Conservation (phyloP, 2,888 invertebrate species). For the Magallana nippona region DNA sequence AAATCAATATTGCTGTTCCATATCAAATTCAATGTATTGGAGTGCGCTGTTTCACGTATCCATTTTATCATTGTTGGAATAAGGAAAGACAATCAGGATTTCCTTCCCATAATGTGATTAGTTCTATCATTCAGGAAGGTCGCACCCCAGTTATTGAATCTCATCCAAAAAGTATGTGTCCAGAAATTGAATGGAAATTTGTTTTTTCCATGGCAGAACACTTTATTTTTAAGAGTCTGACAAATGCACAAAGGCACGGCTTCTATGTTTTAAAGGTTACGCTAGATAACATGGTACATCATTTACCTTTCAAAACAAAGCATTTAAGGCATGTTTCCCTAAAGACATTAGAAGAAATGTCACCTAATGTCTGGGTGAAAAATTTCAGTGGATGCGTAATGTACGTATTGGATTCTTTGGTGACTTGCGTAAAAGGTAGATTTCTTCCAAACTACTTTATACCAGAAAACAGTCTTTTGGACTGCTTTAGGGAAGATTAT, state of each 20-base stretch:
- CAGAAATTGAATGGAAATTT: constrained; percentile 53
- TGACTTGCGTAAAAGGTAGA: background rate
- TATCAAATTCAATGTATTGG: background rate
- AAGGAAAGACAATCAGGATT: background rate
- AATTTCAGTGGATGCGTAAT: background rate
- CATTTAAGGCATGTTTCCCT: background rate
- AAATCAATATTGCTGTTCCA: too few species aligned
- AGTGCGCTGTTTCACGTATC: background rate
- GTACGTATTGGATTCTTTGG: background rate
- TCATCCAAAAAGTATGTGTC: constrained; percentile 28
- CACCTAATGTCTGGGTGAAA: background rate
- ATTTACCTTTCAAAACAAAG: background rate
- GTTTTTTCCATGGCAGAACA: constrained; percentile 52
- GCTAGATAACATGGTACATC: background rate
- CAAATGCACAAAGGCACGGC: background rate
- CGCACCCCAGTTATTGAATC: constrained; percentile 19
- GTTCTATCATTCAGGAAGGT: background rate
- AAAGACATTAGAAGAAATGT: background rate
- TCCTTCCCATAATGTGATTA: background rate
- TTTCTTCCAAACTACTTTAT: constrained; percentile 29
- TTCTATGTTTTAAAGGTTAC: background rate
- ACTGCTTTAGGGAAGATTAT: constrained; percentile 43
- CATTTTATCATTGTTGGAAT: background rate
- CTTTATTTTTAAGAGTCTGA: background rate
- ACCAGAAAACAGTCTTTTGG: constrained; percentile 19